phyloP scores from a whole-genome alignment of 2,113 vertebrate genomes.

The Scomber japonicus region DNA sequence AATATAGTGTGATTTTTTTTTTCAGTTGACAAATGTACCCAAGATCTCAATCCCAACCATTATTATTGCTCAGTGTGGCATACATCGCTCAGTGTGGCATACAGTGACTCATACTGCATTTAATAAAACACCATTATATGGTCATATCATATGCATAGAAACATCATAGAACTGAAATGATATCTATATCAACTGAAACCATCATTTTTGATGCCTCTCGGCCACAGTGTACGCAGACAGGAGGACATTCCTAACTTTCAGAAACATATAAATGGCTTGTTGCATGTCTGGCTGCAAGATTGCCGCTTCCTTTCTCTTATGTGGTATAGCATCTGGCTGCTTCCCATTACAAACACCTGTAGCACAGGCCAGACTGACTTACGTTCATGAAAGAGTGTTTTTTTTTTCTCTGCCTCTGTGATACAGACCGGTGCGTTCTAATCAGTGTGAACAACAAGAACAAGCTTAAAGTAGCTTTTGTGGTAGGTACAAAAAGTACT shows the following conservation, averaged over 20 bases:
- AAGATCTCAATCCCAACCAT: slow-evolving; percentile 1
- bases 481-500: no score
- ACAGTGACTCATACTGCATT: neutral
- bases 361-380: slow-evolving; percentile 61
- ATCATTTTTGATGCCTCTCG: slow-evolving; percentile 71
- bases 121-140: slow-evolving; percentile 26
- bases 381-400: neutral
- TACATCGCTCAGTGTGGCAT: neutral
- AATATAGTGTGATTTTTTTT: neutral
- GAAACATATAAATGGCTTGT: slow-evolving; percentile 69
- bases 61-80: neutral
- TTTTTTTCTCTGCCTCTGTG: neutral
- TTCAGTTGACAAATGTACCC: neutral
- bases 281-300: slow-evolving; percentile 87
- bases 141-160: neutral
- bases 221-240: slow-evolving; percentile 83
- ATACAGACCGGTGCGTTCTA: neutral
- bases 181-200: slow-evolving; percentile 64
- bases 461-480: neutral
- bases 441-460: neutral
- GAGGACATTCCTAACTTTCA: slow-evolving; percentile 88
- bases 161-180: slow-evolving; percentile 9
- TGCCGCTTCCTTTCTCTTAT: slow-evolving; percentile 53
- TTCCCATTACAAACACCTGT: slow-evolving; percentile 86
- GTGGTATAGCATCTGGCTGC: slow-evolving; percentile 68